These are phyloP conservation scores for Amphipoea oculea DNA, from an alignment of 2,888 invertebrate genomes.

Conservation along the genomic window DNA sequence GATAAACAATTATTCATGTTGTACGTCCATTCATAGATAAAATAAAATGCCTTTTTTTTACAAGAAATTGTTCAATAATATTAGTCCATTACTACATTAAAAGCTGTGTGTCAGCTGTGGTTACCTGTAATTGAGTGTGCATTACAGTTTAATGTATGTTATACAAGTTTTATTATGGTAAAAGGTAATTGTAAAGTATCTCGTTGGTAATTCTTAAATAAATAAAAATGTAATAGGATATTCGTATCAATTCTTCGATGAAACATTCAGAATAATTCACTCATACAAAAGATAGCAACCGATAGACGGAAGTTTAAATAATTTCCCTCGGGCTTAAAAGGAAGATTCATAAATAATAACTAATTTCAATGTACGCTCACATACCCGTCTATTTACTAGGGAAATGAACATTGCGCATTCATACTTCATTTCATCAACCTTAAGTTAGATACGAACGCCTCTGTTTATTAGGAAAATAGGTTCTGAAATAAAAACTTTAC, in stretches of 20 bases:
- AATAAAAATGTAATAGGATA: background rate
- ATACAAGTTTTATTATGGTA: too few species aligned
- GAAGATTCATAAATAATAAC: conserved; percentile 61
- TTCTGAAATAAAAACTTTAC: conserved; percentile 15
- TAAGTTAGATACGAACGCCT: conserved; percentile 8
- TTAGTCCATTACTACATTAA: background rate
- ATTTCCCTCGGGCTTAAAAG: conserved; percentile 56
- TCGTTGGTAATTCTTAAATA: too few species aligned
- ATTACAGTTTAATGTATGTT: too few species aligned
- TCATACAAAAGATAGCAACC: conserved; percentile 12
- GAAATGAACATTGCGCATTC: conserved; percentile 46
- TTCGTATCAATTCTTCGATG: background rate
- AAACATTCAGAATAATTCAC: conserved; percentile 21
- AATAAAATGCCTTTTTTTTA: background rate
- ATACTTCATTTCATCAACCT: conserved; percentile 37
- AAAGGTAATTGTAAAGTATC: too few species aligned
- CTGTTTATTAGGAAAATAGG: conserved; percentile 2
- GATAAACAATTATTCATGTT: background rate
- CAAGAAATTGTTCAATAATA: background rate
- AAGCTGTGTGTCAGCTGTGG: too few species aligned
- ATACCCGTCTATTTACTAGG: conserved; percentile 39
- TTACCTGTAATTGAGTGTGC: too few species aligned
- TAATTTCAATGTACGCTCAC: conserved; percentile 56
- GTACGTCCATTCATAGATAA: background rate
- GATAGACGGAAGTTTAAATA: conserved; percentile 48